Evolutionary conservation across 2,797 vertebrate genomes (phyloP), one percentile per base, ranked within the genome.

Genomic region (Thalassophryne amazonica): DNA sequence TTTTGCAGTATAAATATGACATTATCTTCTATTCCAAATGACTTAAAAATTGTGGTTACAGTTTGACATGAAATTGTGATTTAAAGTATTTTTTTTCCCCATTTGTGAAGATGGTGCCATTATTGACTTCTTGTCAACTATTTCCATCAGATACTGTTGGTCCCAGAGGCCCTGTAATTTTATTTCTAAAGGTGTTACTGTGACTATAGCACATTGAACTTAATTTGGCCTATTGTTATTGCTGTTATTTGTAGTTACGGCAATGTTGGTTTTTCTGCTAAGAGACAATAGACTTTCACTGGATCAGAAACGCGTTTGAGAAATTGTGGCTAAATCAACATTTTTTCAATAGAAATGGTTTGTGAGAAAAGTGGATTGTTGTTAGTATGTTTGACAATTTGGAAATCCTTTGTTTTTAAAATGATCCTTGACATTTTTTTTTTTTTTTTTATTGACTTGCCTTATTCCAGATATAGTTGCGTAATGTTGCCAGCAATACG

Each of bases 371-470:
- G 13, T 36, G 25, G 33, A 17, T 37, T 2, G 14, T 36, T 4
- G 17, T 59, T 25, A 35, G 39, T 53, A 17, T 66, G 31, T 63
- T 55, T 47, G 24, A 61, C 45, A 21, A 55, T 46, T 13, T 55
- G 17, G 7, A 41, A 74, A 60, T 57, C 11, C 27, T n/a, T n/a
- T n/a, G 7, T 42, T 46, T 62, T 53, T 73, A 54, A 69, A 53
- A 45, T 54, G 36, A 58, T 54, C 41, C 29, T 46, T 43, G 20
- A 40, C 68, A 21, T 56, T 69, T 45, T 68, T 47, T 45, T 68
- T 78, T 77, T 37, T 76, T 56, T 69, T 45, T 68, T 47, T 45
- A 68, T 78, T 77, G 37, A 76, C 69, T 59, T 62, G 74, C 81
- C 80, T 87, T 81, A 81, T 77, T 22, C 58, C 27, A 33, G 35